Evolutionary conservation across 1,140 invertebrate species (phyloP).

Genomic region (Bursaphelenchus mucronatus): DNA sequence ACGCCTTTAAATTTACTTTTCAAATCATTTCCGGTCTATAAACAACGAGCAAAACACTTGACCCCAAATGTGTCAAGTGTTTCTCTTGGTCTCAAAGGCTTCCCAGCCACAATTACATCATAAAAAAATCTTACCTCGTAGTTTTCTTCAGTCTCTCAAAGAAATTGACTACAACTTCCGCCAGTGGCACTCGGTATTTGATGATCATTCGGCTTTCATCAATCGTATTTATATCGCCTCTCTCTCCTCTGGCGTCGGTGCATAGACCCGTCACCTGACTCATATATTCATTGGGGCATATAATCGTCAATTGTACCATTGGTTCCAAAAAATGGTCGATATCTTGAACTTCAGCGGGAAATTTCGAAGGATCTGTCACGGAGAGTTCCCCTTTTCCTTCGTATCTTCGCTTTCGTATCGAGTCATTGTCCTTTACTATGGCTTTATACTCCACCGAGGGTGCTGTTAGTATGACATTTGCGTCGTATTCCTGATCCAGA

Average conservation of each 20-base stretch:
- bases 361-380: constrained; percentile 76
- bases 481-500: constrained; percentile 84
- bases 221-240: constrained; percentile 72
- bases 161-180: constrained; percentile 89
- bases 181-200: constrained; percentile 78
- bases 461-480: constrained; percentile 80
- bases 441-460: constrained; percentile 92
- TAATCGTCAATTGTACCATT: constrained; percentile 80
- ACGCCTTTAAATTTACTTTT: background rate
- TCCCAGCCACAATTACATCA: background rate
- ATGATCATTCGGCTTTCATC: constrained; percentile 77
- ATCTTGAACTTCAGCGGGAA: constrained; percentile 51
- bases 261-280: constrained; percentile 62
- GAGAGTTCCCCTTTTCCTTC: constrained; percentile 69
- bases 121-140: constrained; percentile 22
- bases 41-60: too few species aligned
- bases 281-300: constrained; percentile 71
- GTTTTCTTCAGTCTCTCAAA: constrained; percentile 75
- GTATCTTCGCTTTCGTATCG: constrained; percentile 67
- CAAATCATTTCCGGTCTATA: too few species aligned
- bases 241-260: constrained; percentile 73
- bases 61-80: too few species aligned
- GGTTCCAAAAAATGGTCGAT: constrained; percentile 69
- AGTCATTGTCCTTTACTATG: constrained; percentile 68
- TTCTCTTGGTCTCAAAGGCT: background rate